Conservation (phyloP, 2,888 invertebrate genomes). For the Dichetophora obliterata region DNA sequence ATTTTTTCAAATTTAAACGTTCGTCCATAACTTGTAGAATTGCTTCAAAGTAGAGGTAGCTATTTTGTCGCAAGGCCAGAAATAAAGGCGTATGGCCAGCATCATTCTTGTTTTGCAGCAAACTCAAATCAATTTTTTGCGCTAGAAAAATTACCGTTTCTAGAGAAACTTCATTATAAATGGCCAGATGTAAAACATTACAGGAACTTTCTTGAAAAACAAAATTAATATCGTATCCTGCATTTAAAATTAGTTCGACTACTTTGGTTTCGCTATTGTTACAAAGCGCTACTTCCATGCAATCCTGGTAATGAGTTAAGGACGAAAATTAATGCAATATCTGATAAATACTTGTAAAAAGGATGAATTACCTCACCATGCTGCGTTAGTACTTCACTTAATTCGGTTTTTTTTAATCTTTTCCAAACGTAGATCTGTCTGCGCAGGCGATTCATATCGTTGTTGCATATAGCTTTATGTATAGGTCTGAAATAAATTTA, state of each 20-base stretch:
- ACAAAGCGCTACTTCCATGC: conserved; percentile 59
- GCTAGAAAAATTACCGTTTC: conserved; percentile 56
- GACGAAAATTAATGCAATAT: neutral
- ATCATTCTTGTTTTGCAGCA: conserved; percentile 59
- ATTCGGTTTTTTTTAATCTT: conserved; percentile 47
- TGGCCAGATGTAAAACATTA: conserved; percentile 63
- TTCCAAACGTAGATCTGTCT: conserved; percentile 57
- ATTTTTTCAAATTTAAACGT: conserved; percentile 43
- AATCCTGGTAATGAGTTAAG: conserved; percentile 49
- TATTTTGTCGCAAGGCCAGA: conserved; percentile 60
- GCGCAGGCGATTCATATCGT: conserved; percentile 50
- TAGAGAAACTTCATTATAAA: conserved; percentile 56
- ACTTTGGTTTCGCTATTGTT: conserved; percentile 55
- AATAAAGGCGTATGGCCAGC: conserved; percentile 65
- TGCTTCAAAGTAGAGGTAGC: conserved; percentile 58
- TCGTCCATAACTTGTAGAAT: conserved; percentile 60
- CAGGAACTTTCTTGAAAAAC: conserved; percentile 61
- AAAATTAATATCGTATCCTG: conserved; percentile 53
- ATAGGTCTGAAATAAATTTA: conserved; percentile 54
- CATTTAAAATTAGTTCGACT: conserved; percentile 54
- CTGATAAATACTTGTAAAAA: too few species aligned
- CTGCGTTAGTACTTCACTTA: conserved; percentile 55
- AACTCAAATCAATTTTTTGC: conserved; percentile 55
- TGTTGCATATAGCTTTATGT: conserved; percentile 55
- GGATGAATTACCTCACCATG: conserved; percentile 54